A percentile compares a stretch with the other conserved stretches of the same genome.
Evolutionary conservation across 2,888 invertebrate genomes (phyloP).

Genomic region (Icerya purchasi): DNA sequence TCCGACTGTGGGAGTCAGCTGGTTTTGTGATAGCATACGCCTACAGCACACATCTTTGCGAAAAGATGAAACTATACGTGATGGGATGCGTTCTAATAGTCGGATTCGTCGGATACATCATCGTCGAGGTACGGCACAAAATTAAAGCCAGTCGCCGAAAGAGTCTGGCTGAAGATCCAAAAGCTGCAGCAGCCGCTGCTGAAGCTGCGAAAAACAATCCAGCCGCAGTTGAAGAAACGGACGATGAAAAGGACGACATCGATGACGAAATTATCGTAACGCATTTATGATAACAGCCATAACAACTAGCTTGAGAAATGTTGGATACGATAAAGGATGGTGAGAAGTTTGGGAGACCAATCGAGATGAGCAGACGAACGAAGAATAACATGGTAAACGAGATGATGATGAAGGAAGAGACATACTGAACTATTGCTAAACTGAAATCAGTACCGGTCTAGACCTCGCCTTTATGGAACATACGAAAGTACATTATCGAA

Average conservation of each 20-base stretch:
- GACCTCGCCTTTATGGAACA: no score
- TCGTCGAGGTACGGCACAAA: slow-evolving; percentile 62
- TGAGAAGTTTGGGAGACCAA: no score
- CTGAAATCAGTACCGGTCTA: no score
- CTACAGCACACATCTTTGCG: slow-evolving; percentile 67
- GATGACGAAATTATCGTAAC: slow-evolving; percentile 66
- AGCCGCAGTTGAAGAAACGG: slow-evolving; percentile 43
- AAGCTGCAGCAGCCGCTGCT: slow-evolving; percentile 37
- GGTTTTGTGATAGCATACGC: slow-evolving; percentile 80
- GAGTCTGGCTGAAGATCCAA: slow-evolving; percentile 44
- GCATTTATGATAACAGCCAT: slow-evolving; percentile 49
- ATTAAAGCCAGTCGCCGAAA: slow-evolving; percentile 58
- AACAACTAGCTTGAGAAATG: no score
- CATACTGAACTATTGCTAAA: no score
- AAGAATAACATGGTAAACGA: no score
- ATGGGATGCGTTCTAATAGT: slow-evolving; percentile 51
- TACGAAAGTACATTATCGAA: no score
- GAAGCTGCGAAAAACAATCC: slow-evolving; percentile 29
- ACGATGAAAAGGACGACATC: slow-evolving; percentile 67
- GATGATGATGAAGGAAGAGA: no score
- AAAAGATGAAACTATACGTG: slow-evolving; percentile 65
- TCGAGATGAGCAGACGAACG: no score
- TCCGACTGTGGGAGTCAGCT: slow-evolving; percentile 69
- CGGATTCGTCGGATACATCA: slow-evolving; percentile 53
- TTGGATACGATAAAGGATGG: no score